Conservation (phyloP, 2,888 invertebrate species). For the Conops quadrifasciatus region DNA sequence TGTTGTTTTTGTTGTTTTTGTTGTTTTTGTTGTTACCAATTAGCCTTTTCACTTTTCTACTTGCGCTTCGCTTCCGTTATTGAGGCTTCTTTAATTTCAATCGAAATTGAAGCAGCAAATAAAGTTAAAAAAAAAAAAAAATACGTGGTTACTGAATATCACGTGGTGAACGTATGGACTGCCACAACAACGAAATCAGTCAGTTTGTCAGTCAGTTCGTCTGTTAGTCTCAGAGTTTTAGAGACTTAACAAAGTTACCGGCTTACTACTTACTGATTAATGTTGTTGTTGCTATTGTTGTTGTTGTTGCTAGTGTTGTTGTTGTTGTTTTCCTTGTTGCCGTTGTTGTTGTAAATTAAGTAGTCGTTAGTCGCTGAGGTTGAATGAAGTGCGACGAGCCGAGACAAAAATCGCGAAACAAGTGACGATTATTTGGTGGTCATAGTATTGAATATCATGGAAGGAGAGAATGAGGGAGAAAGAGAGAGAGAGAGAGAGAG, state of each 20-base stretch:
- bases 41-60: slow-evolving; percentile 35
- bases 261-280: background rate
- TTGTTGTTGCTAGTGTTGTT: too few relatives aligned
- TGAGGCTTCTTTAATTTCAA: background rate
- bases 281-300: background rate
- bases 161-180: background rate
- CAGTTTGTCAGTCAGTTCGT: too few relatives aligned
- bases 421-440: too few relatives aligned
- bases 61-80: background rate
- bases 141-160: slow-evolving; percentile 5
- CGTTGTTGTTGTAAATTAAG: background rate
- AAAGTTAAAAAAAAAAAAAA: background rate
- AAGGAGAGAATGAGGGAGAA: background rate
- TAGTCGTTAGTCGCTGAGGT: background rate
- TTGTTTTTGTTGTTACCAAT: slow-evolving; percentile 21
- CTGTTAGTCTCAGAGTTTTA: too few relatives aligned
- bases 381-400: slow-evolving; percentile 2
- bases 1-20: background rate
- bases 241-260: too few relatives aligned
- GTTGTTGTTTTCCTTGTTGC: too few relatives aligned
- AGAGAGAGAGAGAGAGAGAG: background rate
- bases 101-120: background rate
- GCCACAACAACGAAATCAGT: too few relatives aligned
- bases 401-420: too few relatives aligned
- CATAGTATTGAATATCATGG: background rate